These are phyloP conservation scores for Drosophila fungiperda DNA, from an alignment of 2,888 invertebrate species.

Conservation along the genomic window DNA sequence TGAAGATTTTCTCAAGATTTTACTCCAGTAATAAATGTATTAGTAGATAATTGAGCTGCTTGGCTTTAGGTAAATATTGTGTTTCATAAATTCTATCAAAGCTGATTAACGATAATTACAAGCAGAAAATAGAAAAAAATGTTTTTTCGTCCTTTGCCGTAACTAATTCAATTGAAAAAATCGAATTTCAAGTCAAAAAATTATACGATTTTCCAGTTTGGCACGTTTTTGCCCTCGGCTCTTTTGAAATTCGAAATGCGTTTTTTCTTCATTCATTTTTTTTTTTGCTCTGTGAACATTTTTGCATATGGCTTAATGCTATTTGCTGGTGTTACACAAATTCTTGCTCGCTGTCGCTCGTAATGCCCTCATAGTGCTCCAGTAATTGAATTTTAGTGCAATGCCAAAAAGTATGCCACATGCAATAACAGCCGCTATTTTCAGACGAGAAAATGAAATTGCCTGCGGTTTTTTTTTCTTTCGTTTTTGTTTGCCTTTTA, in stretches of 20 bases:
- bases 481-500: constrained; percentile 6
- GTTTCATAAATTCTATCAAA: not conserved
- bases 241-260: not conserved
- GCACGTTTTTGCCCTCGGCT: too few relatives aligned
- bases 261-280: not conserved
- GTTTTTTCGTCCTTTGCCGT: not conserved
- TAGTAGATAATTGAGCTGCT: not conserved
- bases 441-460: constrained; percentile 55
- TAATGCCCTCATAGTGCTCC: constrained; percentile 18
- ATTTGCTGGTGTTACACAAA: constrained; percentile 8
- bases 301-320: constrained; percentile 12
- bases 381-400: constrained; percentile 55
- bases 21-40: not conserved
- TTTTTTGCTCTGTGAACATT: not conserved
- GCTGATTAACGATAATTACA: not conserved
- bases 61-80: not conserved
- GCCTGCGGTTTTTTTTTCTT: constrained; percentile 60
- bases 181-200: constrained; percentile 5
- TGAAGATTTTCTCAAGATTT: not conserved
- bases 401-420: constrained; percentile 55
- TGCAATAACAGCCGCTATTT: constrained; percentile 59
- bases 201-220: not conserved
- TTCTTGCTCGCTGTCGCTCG: constrained; percentile 4
- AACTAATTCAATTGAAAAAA: not conserved
- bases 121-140: not conserved